Base-by-base conservation (phyloP, 2,888 invertebrate species). In the Pollenia angustigena region DNA sequence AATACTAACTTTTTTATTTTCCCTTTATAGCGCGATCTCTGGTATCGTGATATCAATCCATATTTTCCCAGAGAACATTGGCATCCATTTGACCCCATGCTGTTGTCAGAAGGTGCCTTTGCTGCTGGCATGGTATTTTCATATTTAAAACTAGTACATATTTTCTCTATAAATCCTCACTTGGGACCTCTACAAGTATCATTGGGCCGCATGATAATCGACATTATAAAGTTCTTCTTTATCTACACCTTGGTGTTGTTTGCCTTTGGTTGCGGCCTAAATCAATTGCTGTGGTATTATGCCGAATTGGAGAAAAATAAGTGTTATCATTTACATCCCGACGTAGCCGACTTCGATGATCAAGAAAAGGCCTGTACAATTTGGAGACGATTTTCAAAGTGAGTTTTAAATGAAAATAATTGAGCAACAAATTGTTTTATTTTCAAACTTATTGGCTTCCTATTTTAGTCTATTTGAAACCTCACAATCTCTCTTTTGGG, bases 61-160 rank as follows among this genome's bases (percentile, higher is more conserved):
- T 97, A 97, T 95, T 97, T 97, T 91, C 97, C 97, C 0, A 94
- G 98, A 50, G 97, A 98, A 91, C 95, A 97, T 87, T 99, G 99
- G 99, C 97, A 98, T 92, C 96, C 97, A 0, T 99, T 97, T 93
- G 99, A 99, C 94, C 99, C 99, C 0, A 98, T 98, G 96, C 94
- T 99, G 23, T 95, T 99, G 14, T 97, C 98, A 0, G 98, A 98
- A 94, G 93, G 98, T 69, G 97, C 99, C 58, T 99, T 99, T 92
- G 98, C 99, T 0, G 98, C 98, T 0, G 99, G 98, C 89, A 99
- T 99, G 97, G 98, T 99, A 90, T 98, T 98, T 93, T 98, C 98
- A 87, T 98, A 97, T 91, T 94, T 99, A 82, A 99, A 99, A 93
- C 95, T 99, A 91, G 98, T 99, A 23, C 98, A 99, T 93, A 98